Conservation (phyloP, 2,797 vertebrate genomes). For the Sebastiscus tertius region DNA sequence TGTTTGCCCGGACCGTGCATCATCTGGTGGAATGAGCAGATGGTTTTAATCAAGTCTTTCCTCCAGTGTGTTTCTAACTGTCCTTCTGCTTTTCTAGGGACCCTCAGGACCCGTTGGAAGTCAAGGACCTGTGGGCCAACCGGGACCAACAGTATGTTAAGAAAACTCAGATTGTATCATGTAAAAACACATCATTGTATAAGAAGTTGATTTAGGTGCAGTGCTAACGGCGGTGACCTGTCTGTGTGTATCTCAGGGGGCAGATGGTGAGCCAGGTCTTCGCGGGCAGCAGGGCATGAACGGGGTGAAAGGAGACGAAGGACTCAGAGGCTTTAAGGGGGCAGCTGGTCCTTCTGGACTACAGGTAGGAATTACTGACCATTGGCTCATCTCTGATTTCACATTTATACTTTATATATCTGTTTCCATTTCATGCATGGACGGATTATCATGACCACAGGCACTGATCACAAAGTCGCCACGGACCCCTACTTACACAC, state of each 20-base stretch:
- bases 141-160: constrained; percentile 84
- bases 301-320: constrained; percentile 94
- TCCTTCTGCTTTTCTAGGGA: constrained; percentile 80
- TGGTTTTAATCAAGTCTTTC: constrained; percentile 18
- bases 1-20: constrained; percentile 9
- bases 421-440: not conserved
- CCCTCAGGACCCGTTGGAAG: constrained; percentile 87
- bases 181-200: not conserved
- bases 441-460: not conserved
- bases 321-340: constrained; percentile 87
- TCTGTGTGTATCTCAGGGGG: constrained; percentile 79
- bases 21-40: constrained; percentile 23
- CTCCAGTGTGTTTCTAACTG: constrained; percentile 6
- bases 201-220: not conserved
- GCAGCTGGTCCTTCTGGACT: constrained; percentile 85
- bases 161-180: not conserved
- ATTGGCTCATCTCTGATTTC: not conserved
- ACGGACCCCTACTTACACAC: not conserved
- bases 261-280: constrained; percentile 90
- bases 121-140: constrained; percentile 89
- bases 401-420: not conserved
- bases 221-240: not conserved
- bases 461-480: not conserved
- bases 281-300: constrained; percentile 92
- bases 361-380: constrained; percentile 80